phyloP scores from a whole-genome alignment of 92 coral and sea anemone genomes.

The Epizoanthus fatuus region DNA sequence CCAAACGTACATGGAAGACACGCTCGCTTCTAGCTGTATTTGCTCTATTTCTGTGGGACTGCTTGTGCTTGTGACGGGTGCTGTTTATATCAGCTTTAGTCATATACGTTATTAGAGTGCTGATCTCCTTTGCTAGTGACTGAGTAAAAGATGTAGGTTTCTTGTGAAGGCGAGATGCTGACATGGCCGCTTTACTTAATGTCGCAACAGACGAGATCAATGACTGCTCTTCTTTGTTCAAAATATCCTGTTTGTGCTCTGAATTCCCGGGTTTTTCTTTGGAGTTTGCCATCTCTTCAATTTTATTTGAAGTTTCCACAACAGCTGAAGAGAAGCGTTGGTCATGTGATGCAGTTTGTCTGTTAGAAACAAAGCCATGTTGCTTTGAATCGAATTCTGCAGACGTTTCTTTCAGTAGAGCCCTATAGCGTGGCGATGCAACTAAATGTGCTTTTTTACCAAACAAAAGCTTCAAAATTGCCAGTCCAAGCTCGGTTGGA shows the following conservation, averaged over 20 bases:
- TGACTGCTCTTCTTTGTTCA: conserved; percentile 13
- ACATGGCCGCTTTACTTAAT: conserved; percentile 9
- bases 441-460: conserved; percentile 91
- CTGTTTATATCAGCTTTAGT: conserved; percentile 44
- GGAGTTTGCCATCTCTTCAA: neutral
- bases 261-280: neutral
- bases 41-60: neutral
- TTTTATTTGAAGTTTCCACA: neutral
- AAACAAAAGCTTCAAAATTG: conserved; percentile 88
- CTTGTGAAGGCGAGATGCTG: neutral
- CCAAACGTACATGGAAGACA: neutral
- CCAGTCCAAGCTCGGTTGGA: conserved; percentile 91
- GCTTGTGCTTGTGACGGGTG: conserved; percentile 13
- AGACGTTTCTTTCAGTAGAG: conserved; percentile 40
- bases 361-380: neutral
- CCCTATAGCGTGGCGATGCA: conserved; percentile 65
- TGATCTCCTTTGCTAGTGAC: conserved; percentile 78
- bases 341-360: neutral
- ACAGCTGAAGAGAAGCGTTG: neutral
- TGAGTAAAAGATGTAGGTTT: conserved; percentile 26
- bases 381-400: conserved; percentile 19
- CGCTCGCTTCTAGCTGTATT: neutral
- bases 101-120: conserved; percentile 76
- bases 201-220: conserved; percentile 23
- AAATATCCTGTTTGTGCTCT: neutral